phyloP scores from a whole-genome alignment of 2,888 invertebrate species.

The Melieria picta region DNA sequence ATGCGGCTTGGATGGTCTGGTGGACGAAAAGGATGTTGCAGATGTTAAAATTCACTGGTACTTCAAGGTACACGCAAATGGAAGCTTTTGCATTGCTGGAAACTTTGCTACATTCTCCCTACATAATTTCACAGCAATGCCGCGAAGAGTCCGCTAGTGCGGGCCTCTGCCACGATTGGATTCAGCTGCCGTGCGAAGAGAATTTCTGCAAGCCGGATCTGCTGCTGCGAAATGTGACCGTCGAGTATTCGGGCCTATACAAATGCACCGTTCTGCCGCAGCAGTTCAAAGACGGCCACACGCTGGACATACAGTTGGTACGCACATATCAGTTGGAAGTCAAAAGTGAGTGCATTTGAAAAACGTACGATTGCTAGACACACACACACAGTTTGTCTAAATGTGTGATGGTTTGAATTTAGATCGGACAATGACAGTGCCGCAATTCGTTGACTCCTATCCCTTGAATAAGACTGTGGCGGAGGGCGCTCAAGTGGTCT shows the following conservation, averaged over 20 bases:
- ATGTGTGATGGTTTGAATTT: not conserved
- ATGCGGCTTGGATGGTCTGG: conserved; percentile 57
- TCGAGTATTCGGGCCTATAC: conserved; percentile 63
- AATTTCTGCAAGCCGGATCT: conserved; percentile 56
- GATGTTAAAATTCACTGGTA: conserved; percentile 60
- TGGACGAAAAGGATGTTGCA: conserved; percentile 48
- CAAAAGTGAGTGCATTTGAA: conserved; percentile 51
- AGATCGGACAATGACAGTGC: conserved; percentile 55
- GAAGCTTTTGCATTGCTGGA: too few relatives aligned
- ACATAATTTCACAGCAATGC: conserved; percentile 54
- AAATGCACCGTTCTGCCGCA: conserved; percentile 62
- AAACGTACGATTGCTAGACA: conserved; percentile 12
- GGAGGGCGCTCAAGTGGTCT: conserved; percentile 55
- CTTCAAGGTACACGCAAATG: conserved; percentile 55
- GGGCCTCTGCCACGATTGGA: conserved; percentile 60
- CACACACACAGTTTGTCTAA: too few relatives aligned
- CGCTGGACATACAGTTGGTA: conserved; percentile 61
- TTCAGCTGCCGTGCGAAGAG: conserved; percentile 56
- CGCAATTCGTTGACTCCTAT: conserved; percentile 59
- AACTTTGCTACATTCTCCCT: not conserved
- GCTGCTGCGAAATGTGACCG: conserved; percentile 60
- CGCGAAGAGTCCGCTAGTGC: conserved; percentile 44
- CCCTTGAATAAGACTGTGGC: conserved; percentile 56
- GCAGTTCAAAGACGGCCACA: conserved; percentile 49
- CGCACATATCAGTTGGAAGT: conserved; percentile 63